Percentiles rank a stretch among this genome's conserved stretches.
Evolutionary conservation across 2,888 invertebrate genomes (phyloP).

Genomic region (Diloba caeruleocephala): DNA sequence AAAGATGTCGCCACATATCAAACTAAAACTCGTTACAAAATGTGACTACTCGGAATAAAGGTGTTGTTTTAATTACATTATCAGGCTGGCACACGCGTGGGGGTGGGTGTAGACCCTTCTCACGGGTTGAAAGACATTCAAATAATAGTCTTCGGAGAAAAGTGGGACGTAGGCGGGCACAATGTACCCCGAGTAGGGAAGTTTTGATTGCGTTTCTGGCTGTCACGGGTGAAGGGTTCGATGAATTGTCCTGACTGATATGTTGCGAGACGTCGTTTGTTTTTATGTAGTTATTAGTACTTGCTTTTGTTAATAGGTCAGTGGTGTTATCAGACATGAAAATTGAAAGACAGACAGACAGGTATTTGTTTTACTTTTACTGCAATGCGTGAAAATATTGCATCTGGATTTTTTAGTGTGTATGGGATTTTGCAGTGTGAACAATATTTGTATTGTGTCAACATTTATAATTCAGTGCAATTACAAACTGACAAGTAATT

Average conservation of each 20-base stretch:
- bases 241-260: constrained; percentile 68
- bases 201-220: constrained; percentile 84
- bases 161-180: constrained; percentile 64
- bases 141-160: constrained; percentile 86
- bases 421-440: too few species aligned
- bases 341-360: too few species aligned
- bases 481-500: too few species aligned
- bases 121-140: constrained; percentile 88
- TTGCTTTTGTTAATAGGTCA: constrained; percentile 36
- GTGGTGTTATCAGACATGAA: background rate
- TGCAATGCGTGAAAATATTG: too few species aligned
- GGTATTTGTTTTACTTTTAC: background rate
- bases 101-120: constrained; percentile 81
- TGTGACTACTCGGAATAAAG: constrained; percentile 82
- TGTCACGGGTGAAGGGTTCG: constrained; percentile 79
- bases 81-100: constrained; percentile 84
- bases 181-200: constrained; percentile 64
- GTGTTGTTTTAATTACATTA: constrained; percentile 90
- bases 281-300: constrained; percentile 55
- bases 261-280: constrained; percentile 55
- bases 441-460: too few species aligned
- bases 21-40: constrained; percentile 74
- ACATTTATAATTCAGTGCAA: too few species aligned
- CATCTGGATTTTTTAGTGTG: too few species aligned
- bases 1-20: constrained; percentile 62